Base-by-base conservation (phyloP, 2,797 vertebrate genomes). In the Tamandua tetradactyla region DNA sequence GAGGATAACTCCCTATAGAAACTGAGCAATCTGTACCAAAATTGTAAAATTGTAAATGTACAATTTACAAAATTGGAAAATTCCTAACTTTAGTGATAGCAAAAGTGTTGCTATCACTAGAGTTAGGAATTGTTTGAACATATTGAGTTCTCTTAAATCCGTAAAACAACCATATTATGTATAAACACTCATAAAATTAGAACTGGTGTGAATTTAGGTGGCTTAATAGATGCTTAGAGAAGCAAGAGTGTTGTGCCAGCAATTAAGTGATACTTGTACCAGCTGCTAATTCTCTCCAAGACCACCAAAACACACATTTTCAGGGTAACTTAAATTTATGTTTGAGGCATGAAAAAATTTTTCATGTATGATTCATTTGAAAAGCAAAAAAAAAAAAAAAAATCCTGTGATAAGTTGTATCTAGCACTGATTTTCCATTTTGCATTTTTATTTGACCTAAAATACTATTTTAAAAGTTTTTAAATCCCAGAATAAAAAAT, bases 1-100 rank as follows among this genome's bases (percentile, higher is more conserved):
- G 44, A 94, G 68, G 94, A 87, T 87, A 89, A n/a, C 83, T 94
- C 30, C 23, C 62, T 57, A n/a, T n/a, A 84, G 86, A 92, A 96
- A 87, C n/a, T n/a, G 37, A 92, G 32, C 12, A 84, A 4, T 93
- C 17, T 74, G n/a, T 91, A 74, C 92, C 57, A 37, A 93, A 76
- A 62, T 55, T 62, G 7, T 92, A 68, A 86, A 93, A 57, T 57
- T n/a, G n/a, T n/a, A n/a, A n/a, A n/a, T n/a, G n/a, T n/a, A n/a
- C n/a, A n/a, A n/a, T n/a, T n/a, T n/a, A n/a, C n/a, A n/a, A n/a
- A n/a, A n/a, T n/a, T n/a, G n/a, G n/a, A n/a, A n/a, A n/a, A n/a
- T n/a, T n/a, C n/a, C n/a, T n/a, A n/a, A n/a, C n/a, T n/a, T n/a
- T n/a, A n/a, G n/a, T n/a, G n/a, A n/a, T n/a, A n/a, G n/a, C n/a